Base-by-base conservation (phyloP, 2,113 vertebrate species). In the Leptobrachium leishanense region DNA sequence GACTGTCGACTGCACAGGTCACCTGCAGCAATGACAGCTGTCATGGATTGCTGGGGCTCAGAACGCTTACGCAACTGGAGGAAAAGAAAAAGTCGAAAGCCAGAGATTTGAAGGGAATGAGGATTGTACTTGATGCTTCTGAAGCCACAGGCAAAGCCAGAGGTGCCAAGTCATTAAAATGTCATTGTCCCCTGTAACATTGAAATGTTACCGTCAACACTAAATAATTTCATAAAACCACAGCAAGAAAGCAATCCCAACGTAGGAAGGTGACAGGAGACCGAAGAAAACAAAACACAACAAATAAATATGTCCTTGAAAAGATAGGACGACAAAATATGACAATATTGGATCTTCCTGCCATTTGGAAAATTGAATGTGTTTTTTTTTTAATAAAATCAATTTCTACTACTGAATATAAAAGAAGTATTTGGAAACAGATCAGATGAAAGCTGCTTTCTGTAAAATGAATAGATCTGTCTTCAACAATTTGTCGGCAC, bases 21-120 rank as follows among this genome's bases (percentile, higher is more conserved):
- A 68, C n/a, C 64, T 53, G 71, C 54, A 68, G 41, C 54, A 81
- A 13, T n/a, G 65, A 15, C 53, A 74, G 50, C 43, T 80, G 42
- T 73, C 50, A 66, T 3, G 40, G 70, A 57, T 55, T 46, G 40
- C 40, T 50, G 43, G 39, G 11, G 43, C 43, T 39, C 43, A 42
- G 31, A 2, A 39, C 46, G 5, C 6, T 68, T 43, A 43, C 31
- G n/a, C 41, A 42, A 55, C 53, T 4, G 31, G 40, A 15, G 13
- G 43, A 57, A 13, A 40, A 43, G 43, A 3, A 42, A 31, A 31
- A 31, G 20, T 31, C 57, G 5, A 12, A 54, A 8, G 46, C 53
- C 2, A 2, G n/a, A 20, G 10, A 44, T 6, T 57, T 31, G 43
- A 46, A 11, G 15, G 41, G 20, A 62, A 63, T 63, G 42, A 13